These are phyloP conservation scores for Tauraco hartlaubi DNA, from an alignment of 2,797 vertebrate species.

Conservation along the genomic window DNA sequence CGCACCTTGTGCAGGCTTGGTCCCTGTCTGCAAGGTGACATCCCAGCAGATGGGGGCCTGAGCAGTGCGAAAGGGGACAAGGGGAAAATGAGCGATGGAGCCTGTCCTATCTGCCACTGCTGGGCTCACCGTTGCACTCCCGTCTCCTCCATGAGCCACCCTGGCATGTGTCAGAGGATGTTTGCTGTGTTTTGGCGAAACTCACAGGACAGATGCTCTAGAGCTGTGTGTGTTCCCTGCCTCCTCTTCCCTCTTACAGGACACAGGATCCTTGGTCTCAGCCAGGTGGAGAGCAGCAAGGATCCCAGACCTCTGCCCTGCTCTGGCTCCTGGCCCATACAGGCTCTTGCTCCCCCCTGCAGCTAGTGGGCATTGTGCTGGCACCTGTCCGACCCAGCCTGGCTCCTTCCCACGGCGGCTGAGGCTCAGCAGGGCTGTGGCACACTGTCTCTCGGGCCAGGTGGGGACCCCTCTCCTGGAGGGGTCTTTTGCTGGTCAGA, in stretches of 20 bases:
- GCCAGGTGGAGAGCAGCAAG: neutral
- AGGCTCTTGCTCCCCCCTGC: neutral
- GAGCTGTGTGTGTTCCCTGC: neutral
- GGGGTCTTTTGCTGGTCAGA: neutral
- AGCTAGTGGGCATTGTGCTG: neutral
- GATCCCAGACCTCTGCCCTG: neutral
- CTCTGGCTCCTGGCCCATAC: neutral
- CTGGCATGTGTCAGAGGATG: neutral
- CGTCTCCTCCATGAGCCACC: fast-evolving
- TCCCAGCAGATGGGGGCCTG: neutral
- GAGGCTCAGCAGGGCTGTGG: neutral
- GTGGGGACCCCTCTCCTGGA: neutral
- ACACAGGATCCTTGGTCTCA: neutral
- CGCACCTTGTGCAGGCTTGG: neutral
- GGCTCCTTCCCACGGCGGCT: neutral
- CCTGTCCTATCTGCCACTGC: neutral
- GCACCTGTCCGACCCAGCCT: fast-evolving
- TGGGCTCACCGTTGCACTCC: neutral
- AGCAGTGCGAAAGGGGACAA: neutral
- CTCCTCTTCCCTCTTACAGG: neutral
- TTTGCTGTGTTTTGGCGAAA: neutral
- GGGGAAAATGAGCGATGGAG: neutral
- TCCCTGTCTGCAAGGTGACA: neutral
- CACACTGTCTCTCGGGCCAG: neutral
- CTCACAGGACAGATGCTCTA: neutral